Conservation (phyloP, 2,888 invertebrate species). For the Phengaris alcon region DNA sequence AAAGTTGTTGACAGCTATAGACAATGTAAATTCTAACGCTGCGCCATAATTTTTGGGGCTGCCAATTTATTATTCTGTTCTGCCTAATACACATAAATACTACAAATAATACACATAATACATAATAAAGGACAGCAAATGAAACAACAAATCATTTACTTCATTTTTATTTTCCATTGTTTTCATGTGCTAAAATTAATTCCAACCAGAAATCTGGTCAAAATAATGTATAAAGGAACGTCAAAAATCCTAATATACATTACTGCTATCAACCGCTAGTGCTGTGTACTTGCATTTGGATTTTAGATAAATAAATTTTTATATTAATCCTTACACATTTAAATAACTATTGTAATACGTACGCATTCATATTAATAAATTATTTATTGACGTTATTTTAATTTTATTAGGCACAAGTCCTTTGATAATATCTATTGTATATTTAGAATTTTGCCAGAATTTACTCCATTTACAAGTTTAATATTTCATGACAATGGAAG, state of each 20-base stretch:
- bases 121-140: background rate
- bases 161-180: conserved; percentile 14
- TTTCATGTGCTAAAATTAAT: conserved; percentile 20
- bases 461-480: background rate
- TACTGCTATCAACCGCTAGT: background rate
- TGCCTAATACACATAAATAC: no score
- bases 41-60: background rate
- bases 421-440: background rate
- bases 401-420: conserved; percentile 2
- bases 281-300: background rate
- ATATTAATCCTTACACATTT: background rate
- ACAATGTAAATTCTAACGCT: background rate
- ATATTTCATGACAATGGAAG: conserved; percentile 11
- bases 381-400: conserved; percentile 1
- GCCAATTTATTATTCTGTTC: background rate
- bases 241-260: conserved; percentile 26
- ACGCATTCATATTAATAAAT: background rate
- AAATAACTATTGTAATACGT: conserved; percentile 5
- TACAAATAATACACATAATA: no score
- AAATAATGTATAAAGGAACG: conserved; percentile 27
- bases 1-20: background rate
- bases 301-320: background rate
- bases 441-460: conserved; percentile 6
- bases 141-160: background rate
- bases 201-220: conserved; percentile 16